Conservation (phyloP, 1,140 invertebrate species). For the Drosophila lowei region DNA sequence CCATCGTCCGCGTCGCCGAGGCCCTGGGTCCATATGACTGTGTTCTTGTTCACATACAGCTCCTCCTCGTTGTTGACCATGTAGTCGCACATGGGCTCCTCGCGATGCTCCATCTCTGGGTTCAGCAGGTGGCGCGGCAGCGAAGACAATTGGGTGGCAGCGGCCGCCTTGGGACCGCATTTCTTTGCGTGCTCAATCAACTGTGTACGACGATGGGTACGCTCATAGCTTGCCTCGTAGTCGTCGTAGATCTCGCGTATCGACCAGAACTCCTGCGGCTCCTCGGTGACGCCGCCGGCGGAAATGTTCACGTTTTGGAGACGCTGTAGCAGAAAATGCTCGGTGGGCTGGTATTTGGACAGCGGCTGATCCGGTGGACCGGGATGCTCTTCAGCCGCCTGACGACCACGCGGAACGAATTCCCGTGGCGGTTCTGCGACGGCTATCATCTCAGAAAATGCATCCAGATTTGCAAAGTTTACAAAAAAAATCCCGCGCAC, state of each 20-base stretch:
- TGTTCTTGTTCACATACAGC: constrained; percentile 92
- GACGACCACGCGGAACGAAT: constrained; percentile 94
- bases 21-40: constrained; percentile 89
- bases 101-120: constrained; percentile 30
- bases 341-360: constrained; percentile 81
- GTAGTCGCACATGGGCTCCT: constrained; percentile 75
- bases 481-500: constrained; percentile 26
- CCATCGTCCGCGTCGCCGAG: constrained; percentile 63
- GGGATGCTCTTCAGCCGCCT: constrained; percentile 91
- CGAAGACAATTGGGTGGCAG: constrained; percentile 62
- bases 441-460: constrained; percentile 72
- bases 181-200: constrained; percentile 62
- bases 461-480: constrained; percentile 70
- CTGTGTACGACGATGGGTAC: constrained; percentile 56
- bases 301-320: constrained; percentile 89
- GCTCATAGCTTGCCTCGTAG: constrained; percentile 53
- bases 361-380: constrained; percentile 84
- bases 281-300: constrained; percentile 84
- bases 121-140: constrained; percentile 46
- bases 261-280: constrained; percentile 87
- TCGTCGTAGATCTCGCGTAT: constrained; percentile 85
- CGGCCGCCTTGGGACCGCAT: constrained; percentile 61
- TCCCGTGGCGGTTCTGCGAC: constrained; percentile 85
- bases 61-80: constrained; percentile 90
- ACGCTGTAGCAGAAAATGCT: constrained; percentile 87